Conservation (phyloP, 2,888 invertebrate genomes). For the Agrotis segetum region DNA sequence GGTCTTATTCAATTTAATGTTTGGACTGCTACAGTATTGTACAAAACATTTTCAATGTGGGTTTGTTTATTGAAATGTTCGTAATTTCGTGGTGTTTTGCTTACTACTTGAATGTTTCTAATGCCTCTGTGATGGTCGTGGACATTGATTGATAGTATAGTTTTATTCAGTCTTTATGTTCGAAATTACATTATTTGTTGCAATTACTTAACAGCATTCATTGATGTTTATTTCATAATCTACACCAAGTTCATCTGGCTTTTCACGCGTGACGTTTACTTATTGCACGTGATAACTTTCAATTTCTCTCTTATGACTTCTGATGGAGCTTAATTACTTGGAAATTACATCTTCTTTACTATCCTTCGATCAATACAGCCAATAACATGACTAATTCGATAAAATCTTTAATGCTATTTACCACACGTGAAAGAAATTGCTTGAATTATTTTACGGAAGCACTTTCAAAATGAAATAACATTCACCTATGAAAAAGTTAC, state of each 20-base stretch:
- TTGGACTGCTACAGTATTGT: constrained; percentile 43
- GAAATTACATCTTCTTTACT: constrained; percentile 43
- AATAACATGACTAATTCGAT: constrained; percentile 53
- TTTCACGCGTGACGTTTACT: constrained; percentile 38
- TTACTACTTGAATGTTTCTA: not conserved
- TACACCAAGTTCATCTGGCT: constrained; percentile 2
- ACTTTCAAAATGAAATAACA: constrained; percentile 37
- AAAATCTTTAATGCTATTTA: constrained; percentile 41
- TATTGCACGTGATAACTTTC: constrained; percentile 41
- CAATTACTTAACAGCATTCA: not conserved
- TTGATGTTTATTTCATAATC: constrained; percentile 12
- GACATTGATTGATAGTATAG: not conserved
- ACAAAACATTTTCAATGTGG: constrained; percentile 35
- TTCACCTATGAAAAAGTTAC: constrained; percentile 40
- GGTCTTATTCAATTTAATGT: constrained; percentile 51
- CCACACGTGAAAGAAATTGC: constrained; percentile 51
- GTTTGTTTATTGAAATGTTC: constrained; percentile 30
- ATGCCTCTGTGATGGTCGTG: not conserved
- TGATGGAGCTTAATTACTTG: constrained; percentile 35
- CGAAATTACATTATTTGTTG: not conserved
- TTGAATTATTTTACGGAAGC: constrained; percentile 51
- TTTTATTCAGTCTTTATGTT: not conserved
- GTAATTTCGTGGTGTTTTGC: constrained; percentile 19
- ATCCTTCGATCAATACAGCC: constrained; percentile 31
- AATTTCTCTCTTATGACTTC: constrained; percentile 48